phyloP scores from a whole-genome alignment of 2,888 invertebrate species.

The Geophilus truncorum region DNA sequence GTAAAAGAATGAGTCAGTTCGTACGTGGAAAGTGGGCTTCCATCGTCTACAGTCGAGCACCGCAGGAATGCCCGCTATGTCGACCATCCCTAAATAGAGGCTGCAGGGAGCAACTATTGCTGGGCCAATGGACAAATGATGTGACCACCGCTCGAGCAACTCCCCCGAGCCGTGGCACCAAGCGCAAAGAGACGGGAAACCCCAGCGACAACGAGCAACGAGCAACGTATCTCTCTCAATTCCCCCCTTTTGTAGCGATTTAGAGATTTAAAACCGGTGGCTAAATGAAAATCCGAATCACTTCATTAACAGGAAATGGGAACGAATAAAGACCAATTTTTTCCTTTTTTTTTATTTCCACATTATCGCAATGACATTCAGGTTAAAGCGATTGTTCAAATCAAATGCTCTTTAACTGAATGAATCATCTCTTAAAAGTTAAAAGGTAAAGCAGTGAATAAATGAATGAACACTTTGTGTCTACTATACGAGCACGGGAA shows the following conservation, averaged over 20 bases:
- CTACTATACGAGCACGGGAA: background rate
- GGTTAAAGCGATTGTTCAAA: background rate
- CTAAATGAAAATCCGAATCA: background rate
- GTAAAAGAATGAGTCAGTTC: background rate
- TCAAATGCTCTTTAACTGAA: constrained; percentile 21
- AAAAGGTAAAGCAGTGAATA: background rate
- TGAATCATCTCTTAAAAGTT: constrained; percentile 11
- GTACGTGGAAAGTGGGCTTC: background rate
- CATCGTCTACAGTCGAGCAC: constrained; percentile 11
- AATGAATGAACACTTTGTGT: constrained; percentile 19
- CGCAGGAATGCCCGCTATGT: constrained; percentile 26
- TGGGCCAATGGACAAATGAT: constrained; percentile 27
- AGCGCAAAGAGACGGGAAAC: background rate
- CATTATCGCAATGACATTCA: constrained; percentile 9
- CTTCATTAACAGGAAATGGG: constrained; percentile 9
- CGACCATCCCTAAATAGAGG: constrained; percentile 25
- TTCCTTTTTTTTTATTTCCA: background rate
- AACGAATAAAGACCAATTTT: background rate
- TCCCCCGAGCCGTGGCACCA: constrained; percentile 12
- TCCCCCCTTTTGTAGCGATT: background rate
- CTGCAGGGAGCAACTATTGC: constrained; percentile 21
- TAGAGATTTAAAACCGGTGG: background rate
- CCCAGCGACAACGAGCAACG: no score
- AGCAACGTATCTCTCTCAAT: background rate
- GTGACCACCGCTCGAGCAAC: constrained; percentile 15